phyloP scores from a whole-genome alignment of 2,113 vertebrate species.

The Ammodytes dubius region DNA sequence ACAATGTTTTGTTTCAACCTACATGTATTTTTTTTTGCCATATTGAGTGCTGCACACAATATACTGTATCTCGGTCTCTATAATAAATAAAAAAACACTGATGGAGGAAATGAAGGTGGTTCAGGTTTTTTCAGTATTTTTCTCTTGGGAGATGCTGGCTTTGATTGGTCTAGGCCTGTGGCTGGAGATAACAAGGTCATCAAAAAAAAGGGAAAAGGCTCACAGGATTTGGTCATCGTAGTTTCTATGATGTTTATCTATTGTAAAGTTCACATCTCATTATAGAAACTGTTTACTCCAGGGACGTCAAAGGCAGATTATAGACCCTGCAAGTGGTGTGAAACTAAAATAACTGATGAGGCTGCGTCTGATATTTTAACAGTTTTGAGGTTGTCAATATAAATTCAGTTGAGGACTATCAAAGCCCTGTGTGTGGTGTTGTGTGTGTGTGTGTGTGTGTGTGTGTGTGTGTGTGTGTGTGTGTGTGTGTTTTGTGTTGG shows the following conservation, averaged over 20 bases:
- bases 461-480: no score
- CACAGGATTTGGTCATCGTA: not conserved
- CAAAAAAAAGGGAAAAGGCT: not conserved
- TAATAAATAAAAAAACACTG: slow-evolving; percentile 4
- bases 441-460: no score
- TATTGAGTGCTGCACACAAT: not conserved
- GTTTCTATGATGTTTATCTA: not conserved
- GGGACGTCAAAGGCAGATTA: not conserved
- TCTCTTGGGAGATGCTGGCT: slow-evolving; percentile 48
- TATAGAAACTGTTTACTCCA: not conserved
- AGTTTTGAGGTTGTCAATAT: not conserved
- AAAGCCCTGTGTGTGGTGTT: no score
- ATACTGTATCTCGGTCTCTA: not conserved
- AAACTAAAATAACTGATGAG: no score
- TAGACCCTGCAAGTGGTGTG: not conserved
- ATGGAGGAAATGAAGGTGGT: slow-evolving; percentile 13
- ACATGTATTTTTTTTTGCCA: not conserved
- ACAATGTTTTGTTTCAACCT: not conserved
- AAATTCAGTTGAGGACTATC: not conserved
- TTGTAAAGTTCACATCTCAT: not conserved
- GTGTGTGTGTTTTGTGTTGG: no score
- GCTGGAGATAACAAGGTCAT: slow-evolving; percentile 48
- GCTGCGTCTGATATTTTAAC: no score
- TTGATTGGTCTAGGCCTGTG: slow-evolving; percentile 54
- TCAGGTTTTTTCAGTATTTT: slow-evolving; percentile 4